Conservation (phyloP, 2,113 vertebrate species). For the Tympanuchus pallidicinctus region DNA sequence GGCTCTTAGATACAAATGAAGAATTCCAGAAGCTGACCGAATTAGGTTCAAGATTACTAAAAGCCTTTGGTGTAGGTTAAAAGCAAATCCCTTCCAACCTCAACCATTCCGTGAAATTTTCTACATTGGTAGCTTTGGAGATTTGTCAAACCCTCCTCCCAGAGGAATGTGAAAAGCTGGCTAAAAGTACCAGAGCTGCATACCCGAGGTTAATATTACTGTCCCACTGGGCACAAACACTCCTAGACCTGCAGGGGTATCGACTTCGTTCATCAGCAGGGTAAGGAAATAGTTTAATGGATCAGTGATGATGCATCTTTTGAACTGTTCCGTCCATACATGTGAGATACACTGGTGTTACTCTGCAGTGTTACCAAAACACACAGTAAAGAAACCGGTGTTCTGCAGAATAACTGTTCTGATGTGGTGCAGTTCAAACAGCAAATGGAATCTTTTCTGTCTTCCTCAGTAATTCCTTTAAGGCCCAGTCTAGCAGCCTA, state of each 20-base stretch:
- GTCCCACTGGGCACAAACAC: neutral
- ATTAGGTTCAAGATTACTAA: neutral
- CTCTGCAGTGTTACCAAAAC: neutral
- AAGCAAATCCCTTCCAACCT: neutral
- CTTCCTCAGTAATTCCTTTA: neutral
- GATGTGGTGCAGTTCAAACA: rapidly evolving
- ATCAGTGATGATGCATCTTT: neutral
- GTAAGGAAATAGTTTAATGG: neutral
- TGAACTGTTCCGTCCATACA: neutral
- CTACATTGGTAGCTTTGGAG: neutral
- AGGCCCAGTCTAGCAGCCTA: neutral
- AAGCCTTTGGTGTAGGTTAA: neutral
- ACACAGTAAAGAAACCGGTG: neutral
- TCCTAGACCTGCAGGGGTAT: neutral
- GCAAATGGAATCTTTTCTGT: neutral
- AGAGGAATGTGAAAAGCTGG: rapidly evolving
- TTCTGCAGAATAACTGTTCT: neutral
- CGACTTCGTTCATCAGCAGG: neutral
- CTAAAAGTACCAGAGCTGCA: neutral
- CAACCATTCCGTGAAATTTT: neutral
- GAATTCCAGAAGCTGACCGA: neutral
- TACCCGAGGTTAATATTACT: neutral
- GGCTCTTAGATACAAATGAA: neutral
- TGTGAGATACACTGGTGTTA: neutral
- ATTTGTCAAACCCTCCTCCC: neutral